phyloP scores from a whole-genome alignment of 1,140 invertebrate species.

The Armadillidium nasatum region DNA sequence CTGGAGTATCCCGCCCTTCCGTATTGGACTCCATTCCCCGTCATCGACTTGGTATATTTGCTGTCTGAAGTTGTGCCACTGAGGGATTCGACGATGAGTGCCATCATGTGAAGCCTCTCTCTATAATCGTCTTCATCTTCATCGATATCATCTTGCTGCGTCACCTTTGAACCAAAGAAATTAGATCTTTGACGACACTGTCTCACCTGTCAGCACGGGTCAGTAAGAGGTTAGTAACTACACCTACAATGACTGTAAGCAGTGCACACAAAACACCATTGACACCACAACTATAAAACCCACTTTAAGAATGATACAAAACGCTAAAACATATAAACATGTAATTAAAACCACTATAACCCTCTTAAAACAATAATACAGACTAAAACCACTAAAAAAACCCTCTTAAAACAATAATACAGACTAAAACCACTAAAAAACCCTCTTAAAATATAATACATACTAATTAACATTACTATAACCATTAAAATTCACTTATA shows the following conservation, averaged over 20 bases:
- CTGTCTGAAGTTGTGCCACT: not conserved
- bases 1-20: not conserved
- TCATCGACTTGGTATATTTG: not conserved
- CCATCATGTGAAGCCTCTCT: not conserved
- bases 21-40: not conserved
- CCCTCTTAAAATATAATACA: too few species aligned
- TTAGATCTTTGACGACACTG: not conserved
- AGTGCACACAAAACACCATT: too few species aligned
- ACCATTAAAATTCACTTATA: too few species aligned
- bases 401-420: too few species aligned
- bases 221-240: not conserved
- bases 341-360: too few species aligned
- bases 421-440: too few species aligned
- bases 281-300: too few species aligned
- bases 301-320: too few species aligned
- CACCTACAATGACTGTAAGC: not conserved
- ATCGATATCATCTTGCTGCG: not conserved
- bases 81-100: not conserved
- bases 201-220: not conserved
- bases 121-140: not conserved
- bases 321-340: too few species aligned
- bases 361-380: too few species aligned
- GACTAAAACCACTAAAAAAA: too few species aligned
- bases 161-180: conserved; percentile 12
- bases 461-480: too few species aligned